These are phyloP conservation scores for Phallusia fumigata DNA, from an alignment of 23 tunicate species.

Conservation along the genomic window DNA sequence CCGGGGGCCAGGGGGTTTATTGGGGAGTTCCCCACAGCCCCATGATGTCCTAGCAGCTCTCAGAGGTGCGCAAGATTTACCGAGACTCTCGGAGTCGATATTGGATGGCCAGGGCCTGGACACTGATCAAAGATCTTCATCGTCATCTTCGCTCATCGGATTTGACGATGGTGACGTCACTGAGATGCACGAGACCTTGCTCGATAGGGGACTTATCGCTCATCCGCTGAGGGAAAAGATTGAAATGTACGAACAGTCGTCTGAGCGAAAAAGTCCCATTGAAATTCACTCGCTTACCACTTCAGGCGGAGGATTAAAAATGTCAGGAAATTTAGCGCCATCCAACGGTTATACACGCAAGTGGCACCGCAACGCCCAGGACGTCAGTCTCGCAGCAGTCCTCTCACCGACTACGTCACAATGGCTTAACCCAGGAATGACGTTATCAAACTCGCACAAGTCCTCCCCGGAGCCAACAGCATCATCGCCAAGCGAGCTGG, in stretches of 20 bases:
- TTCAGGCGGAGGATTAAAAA: slow-evolving; percentile 39
- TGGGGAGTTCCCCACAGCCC: background rate
- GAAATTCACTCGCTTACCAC: slow-evolving; percentile 35
- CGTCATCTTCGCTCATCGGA: slow-evolving; percentile 46
- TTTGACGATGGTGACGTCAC: slow-evolving; percentile 35
- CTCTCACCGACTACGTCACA: slow-evolving; percentile 24
- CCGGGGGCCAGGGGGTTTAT: slow-evolving; percentile 5
- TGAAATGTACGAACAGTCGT: background rate
- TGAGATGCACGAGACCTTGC: slow-evolving; percentile 16
- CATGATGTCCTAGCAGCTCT: slow-evolving; percentile 42
- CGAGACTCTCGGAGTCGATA: slow-evolving; percentile 19
- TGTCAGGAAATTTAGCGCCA: background rate
- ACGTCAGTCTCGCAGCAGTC: slow-evolving; percentile 70
- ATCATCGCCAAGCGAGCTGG: background rate
- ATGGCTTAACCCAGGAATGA: slow-evolving; percentile 22
- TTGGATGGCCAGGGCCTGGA: slow-evolving; percentile 27
- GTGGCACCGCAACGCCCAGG: slow-evolving; percentile 62
- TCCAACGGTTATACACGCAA: slow-evolving; percentile 21
- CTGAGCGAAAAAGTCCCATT: slow-evolving; percentile 6
- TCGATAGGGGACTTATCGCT: slow-evolving; percentile 18
- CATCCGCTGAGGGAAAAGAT: slow-evolving; percentile 11
- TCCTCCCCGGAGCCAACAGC: background rate
- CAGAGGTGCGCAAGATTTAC: slow-evolving; percentile 25
- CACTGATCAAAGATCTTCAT: slow-evolving; percentile 40
- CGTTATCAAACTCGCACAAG: background rate